Evolutionary conservation across 2,797 vertebrate species (phyloP), one percentile per base, ranked within the genome.

Genomic region (Protosalanx chinensis): DNA sequence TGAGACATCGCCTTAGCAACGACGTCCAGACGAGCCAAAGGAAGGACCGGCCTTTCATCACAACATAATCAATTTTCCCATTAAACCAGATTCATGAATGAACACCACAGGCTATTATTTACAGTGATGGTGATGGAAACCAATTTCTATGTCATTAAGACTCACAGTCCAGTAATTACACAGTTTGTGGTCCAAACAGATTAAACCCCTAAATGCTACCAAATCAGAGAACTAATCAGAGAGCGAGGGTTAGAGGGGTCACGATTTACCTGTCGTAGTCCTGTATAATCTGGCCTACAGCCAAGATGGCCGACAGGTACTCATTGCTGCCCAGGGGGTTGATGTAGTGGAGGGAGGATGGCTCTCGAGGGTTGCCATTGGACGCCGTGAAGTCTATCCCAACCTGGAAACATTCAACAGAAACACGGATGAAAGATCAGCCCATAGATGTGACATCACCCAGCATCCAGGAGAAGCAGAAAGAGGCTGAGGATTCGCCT

Each of bases 351-450:
- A 99, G 91, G 67, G 98, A 99, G 12, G 96, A 96, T 1, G 96
- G 91, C 77, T 99, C 97, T 0, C 95, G 89, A 0, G 98, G 96
- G 81, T 95, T 98, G 76, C 98, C 98, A 0, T 99, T 99, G 79
- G 98, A 99, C 32, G 98, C 98, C 20, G 98, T 99, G 89, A 99
- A 99, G 90, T 99, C 98, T 69, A 99, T 98, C 41, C 98, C 98
- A 7, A 99, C 98, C 98, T 99, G 23, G 61, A 76, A 67, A 82
- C 0, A 74, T 8, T 49, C 70, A 23, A 60, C 16, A 66, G 61
- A 35, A 5, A 72, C 64, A 2, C 66, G 35, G 32, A 66, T 12
- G 58, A 23, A 5, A 13, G 20, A 56, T 46, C 41, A 46, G 49
- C 15, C 29, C 15, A 27, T 7, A 59, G 7, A 16, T 6, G 16